Percentiles rank a stretch among this genome's conserved stretches.
These are phyloP conservation scores for Gasterosteus nipponicus DNA, from an alignment of 2,113 vertebrate species.

Conservation along the genomic window DNA sequence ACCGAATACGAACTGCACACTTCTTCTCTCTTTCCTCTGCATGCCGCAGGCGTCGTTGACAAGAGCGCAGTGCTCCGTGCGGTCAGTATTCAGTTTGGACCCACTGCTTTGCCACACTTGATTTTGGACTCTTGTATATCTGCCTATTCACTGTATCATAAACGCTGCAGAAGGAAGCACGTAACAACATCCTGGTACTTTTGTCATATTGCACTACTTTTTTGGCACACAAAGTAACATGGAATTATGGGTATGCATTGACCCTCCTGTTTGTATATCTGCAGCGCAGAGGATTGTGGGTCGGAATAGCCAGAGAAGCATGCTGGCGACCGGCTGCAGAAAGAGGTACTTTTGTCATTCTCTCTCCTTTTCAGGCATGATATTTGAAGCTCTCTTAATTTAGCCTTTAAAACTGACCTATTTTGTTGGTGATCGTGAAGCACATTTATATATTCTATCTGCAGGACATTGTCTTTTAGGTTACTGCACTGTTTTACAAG, in stretches of 20 bases:
- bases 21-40: background rate
- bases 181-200: no score
- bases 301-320: background rate
- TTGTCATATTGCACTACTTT: no score
- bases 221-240: no score
- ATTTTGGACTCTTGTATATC: background rate
- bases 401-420: background rate
- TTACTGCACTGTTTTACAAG: background rate
- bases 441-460: background rate
- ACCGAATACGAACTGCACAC: background rate
- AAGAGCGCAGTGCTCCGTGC: background rate
- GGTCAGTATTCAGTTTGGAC: background rate
- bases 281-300: background rate
- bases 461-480: background rate
- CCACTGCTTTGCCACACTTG: background rate
- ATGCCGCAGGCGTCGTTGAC: background rate
- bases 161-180: no score
- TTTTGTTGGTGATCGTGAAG: conserved; percentile 10
- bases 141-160: no score
- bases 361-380: background rate
- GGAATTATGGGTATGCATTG: no score
- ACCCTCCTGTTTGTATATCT: background rate
- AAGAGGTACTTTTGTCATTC: background rate
- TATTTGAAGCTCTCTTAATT: background rate
- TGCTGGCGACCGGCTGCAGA: background rate